Conservation (phyloP, 92 coral and sea anemone genomes). For the Epizoanthus ramosus region DNA sequence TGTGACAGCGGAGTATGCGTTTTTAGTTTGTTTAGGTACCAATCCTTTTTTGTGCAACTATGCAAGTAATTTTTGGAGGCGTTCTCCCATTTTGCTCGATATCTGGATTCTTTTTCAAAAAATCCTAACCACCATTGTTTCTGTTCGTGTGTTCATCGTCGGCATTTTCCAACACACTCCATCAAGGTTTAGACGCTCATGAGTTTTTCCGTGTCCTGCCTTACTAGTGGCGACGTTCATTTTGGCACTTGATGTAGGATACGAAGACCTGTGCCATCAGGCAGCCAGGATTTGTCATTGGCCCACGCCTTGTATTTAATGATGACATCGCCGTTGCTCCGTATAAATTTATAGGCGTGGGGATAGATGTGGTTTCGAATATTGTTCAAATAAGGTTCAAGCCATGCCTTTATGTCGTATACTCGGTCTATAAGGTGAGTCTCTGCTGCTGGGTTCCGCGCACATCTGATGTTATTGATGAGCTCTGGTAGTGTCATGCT, state of each 20-base stretch:
- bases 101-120: background rate
- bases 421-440: background rate
- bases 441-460: background rate
- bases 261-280: slow-evolving; percentile 16
- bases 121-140: slow-evolving; percentile 25
- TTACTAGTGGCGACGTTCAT: slow-evolving; percentile 22
- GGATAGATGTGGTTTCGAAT: slow-evolving; percentile 36
- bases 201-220: slow-evolving; percentile 15
- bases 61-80: background rate
- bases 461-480: background rate
- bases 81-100: background rate
- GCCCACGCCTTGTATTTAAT: slow-evolving; percentile 51
- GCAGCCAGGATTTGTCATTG: no score
- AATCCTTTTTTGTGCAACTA: background rate
- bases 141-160: background rate
- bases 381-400: slow-evolving; percentile 18
- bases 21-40: background rate
- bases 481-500: slow-evolving; percentile 47
- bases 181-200: background rate
- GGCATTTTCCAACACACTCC: slow-evolving; percentile 28
- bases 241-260: background rate
- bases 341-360: slow-evolving; percentile 21
- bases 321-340: slow-evolving; percentile 3
- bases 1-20: background rate
- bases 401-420: slow-evolving; percentile 7